These are phyloP conservation scores for Macrophya alboannulata DNA, from an alignment of 2,888 invertebrate genomes.

Conservation along the genomic window DNA sequence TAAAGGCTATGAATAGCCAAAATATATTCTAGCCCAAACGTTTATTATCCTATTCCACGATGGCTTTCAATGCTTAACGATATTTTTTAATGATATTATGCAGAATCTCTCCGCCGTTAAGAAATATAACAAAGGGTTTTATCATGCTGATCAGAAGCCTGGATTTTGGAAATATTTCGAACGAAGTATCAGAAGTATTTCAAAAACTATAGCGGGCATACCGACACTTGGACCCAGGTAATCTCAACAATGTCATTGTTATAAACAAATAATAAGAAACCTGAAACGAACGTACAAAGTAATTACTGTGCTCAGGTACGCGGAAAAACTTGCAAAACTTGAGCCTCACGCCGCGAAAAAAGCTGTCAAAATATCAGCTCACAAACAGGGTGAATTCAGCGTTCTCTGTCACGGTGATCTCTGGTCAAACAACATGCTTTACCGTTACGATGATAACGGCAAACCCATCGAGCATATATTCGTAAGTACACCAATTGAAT, in stretches of 20 bases:
- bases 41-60: background rate
- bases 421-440: constrained; percentile 77
- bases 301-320: constrained; percentile 17
- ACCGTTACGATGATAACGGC: constrained; percentile 70
- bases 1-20: background rate
- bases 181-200: background rate
- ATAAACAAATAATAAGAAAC: background rate
- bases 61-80: background rate
- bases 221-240: constrained; percentile 33
- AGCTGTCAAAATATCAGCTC: constrained; percentile 53
- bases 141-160: constrained; percentile 21
- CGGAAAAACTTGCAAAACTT: constrained; percentile 65
- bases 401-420: constrained; percentile 76
- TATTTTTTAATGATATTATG: background rate
- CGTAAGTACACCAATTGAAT: constrained; percentile 66
- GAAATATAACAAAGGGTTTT: constrained; percentile 21
- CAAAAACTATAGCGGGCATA: background rate
- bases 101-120: constrained; percentile 34
- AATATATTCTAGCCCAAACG: background rate
- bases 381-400: constrained; percentile 69
- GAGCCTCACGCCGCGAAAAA: constrained; percentile 57
- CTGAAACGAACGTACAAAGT: background rate
- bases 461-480: constrained; percentile 72
- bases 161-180: constrained; percentile 33
- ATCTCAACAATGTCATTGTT: background rate